Base-by-base conservation (phyloP, 2,888 invertebrate species). In the Agrochola lychnidis region DNA sequence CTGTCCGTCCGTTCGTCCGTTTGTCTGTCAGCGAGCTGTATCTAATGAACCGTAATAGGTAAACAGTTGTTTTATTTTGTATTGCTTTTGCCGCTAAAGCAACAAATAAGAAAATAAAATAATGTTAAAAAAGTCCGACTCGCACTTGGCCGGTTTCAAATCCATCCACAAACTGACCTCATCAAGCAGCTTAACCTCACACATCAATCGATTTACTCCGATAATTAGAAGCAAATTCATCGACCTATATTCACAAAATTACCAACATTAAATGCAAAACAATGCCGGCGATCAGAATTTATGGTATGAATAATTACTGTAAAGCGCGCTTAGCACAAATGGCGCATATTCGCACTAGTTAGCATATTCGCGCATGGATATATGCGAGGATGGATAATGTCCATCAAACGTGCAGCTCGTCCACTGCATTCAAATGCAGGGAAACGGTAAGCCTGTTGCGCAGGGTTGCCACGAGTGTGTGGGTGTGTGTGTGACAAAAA, bases 371-470 rank as follows among this genome's bases (percentile, higher is more conserved):
- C 62, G 81, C 72, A 83, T 68, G 59, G 64, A 71, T 76, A 66
- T 76, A 78, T 82, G 59, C 57, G 70, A 66, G 82, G 59, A 85
- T 78, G 71, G 70, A 79, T 88, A 88, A 86, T 85, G 87, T 82
- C 80, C 76, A 87, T 83, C 84, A 85, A 81, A 79, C 79, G 83
- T 79, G 83, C 78, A 66, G 86, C 70, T 66, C 78, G 76, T 73
- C 72, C 84, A 72, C 70, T 81, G 87, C 76, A 87, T 90, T 81
- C 83, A 75, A 89, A 86, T 86, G 70, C 57, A 71, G 71, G 53
- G 67, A 59, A 66, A 72, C 62, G 57, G 73, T 86, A 76, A 79
- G 71, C 79, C 64, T 48, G 53, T 68, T 59, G 63, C 22, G 7
- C 68, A 88, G 88, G 89, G 88, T 51, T 89, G 87, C 0, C 48